A percentile compares a stretch with the other conserved stretches of the same genome.
Conservation (phyloP, 2,113 vertebrate genomes). For the human (Homo sapiens) region GRCh38 chr17:82464501-82465000, state of each 20-base stretch:
- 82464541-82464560: background rate
- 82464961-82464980: too few species aligned
- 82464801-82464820: background rate
- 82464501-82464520: background rate
- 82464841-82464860: background rate
- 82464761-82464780: background rate
- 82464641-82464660: background rate
- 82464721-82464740: fast-evolving
- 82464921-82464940: background rate
- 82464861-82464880: background rate
- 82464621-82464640: background rate
- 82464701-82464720: too few species aligned
- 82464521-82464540: fast-evolving
- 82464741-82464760: background rate
- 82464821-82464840: background rate
- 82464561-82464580: background rate
- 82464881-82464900: background rate
- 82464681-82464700: background rate
- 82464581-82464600: background rate
- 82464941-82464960: too few species aligned
- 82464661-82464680: background rate
- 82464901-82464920: fast-evolving
- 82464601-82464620: background rate
- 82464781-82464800: background rate
- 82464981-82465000: too few species aligned